phyloP scores from a whole-genome alignment of 2,888 invertebrate species.

The Apamea anceps region DNA sequence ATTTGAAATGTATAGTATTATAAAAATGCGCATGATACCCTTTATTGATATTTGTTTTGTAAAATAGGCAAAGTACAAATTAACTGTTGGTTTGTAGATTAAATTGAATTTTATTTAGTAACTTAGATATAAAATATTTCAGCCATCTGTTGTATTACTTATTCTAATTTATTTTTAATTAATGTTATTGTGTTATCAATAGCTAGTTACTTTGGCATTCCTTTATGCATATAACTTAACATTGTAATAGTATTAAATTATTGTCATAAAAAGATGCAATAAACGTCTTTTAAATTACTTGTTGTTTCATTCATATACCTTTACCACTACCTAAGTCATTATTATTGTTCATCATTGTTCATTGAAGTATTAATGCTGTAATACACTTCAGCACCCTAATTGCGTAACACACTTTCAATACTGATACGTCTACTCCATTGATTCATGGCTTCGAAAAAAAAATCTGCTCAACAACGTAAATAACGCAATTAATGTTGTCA shows the following conservation, averaged over 20 bases:
- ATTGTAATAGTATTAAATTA: slow-evolving; percentile 48
- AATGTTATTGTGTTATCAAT: slow-evolving; percentile 7
- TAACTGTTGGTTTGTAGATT: slow-evolving; percentile 39
- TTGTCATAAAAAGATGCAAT: slow-evolving; percentile 67
- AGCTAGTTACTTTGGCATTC: slow-evolving; percentile 8
- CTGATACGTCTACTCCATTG: not conserved
- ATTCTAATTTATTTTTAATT: slow-evolving; percentile 6
- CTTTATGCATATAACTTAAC: slow-evolving; percentile 14
- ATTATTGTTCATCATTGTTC: not conserved
- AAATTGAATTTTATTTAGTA: slow-evolving; percentile 32
- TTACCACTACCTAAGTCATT: not conserved
- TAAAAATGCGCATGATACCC: slow-evolving; percentile 17
- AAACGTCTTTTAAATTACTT: slow-evolving; percentile 66
- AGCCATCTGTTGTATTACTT: not conserved
- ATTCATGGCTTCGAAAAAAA: too few species aligned
- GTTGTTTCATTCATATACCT: slow-evolving; percentile 55
- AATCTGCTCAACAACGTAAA: not conserved
- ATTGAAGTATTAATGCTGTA: not conserved
- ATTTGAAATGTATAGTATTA: slow-evolving; percentile 44
- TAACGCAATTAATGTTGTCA: not conserved
- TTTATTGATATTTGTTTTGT: slow-evolving; percentile 18
- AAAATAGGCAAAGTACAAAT: slow-evolving; percentile 57
- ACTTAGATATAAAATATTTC: slow-evolving; percentile 13
- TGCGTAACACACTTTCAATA: not conserved
- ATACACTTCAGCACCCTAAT: not conserved